Conservation (phyloP, 2,888 invertebrate genomes). For the Hypolimnas misippus region DNA sequence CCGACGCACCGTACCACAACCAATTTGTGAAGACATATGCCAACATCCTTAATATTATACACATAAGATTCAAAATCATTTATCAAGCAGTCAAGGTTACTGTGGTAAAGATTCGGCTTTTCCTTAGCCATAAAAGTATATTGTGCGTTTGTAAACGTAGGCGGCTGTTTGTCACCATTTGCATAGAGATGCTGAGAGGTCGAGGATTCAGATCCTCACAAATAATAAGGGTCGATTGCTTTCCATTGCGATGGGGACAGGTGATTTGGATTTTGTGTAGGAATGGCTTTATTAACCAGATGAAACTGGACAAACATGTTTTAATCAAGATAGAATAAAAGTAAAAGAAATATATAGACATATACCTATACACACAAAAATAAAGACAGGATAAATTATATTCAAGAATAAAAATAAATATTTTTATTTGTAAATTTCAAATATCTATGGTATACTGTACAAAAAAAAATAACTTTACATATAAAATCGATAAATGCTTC, state of each 20-base stretch:
- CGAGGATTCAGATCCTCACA: conserved; percentile 35
- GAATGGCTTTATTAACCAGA: conserved; percentile 10
- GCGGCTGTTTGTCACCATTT: conserved; percentile 81
- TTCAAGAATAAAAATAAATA: too few relatives aligned
- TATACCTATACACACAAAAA: background rate
- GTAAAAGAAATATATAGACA: background rate
- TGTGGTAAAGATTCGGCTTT: conserved; percentile 65
- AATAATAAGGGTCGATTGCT: conserved; percentile 40
- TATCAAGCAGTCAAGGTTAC: conserved; percentile 34
- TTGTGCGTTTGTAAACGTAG: conserved; percentile 80
- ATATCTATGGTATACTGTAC: too few relatives aligned
- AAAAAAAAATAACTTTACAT: too few relatives aligned
- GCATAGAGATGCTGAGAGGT: conserved; percentile 68
- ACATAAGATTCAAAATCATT: conserved; percentile 46
- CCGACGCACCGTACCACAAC: conserved; percentile 48
- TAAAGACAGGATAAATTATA: too few relatives aligned
- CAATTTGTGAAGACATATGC: conserved; percentile 3
- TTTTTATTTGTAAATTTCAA: too few relatives aligned
- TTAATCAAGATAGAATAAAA: conserved; percentile 6
- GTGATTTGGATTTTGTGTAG: conserved; percentile 24
- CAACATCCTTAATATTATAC: conserved; percentile 33
- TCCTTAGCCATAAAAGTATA: conserved; percentile 81
- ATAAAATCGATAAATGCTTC: too few relatives aligned
- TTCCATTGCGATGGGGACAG: conserved; percentile 35
- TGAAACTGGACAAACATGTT: background rate